A percentile compares a stretch with the other conserved stretches of the same genome.
These are phyloP conservation scores for Cantharis flavilabris DNA, from an alignment of 2,888 invertebrate genomes.

Conservation along the genomic window DNA sequence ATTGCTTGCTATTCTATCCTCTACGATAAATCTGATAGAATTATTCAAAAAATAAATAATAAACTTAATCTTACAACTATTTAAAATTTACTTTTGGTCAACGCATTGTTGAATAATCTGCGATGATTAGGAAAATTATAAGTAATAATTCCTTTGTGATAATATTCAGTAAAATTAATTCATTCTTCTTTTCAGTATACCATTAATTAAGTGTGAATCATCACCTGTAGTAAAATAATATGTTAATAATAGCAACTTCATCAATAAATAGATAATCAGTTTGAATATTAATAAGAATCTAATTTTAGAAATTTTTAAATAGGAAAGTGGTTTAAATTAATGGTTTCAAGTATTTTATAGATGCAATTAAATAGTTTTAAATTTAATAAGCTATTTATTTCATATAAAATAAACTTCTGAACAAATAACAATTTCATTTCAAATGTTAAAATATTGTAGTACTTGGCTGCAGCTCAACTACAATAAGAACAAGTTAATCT, in stretches of 20 bases:
- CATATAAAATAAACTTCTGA: neutral
- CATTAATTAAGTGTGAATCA: neutral
- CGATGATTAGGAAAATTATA: neutral
- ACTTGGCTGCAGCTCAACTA: conserved; percentile 7
- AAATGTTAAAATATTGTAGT: conserved; percentile 15
- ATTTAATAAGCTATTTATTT: neutral
- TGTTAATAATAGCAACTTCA: neutral
- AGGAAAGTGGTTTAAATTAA: neutral
- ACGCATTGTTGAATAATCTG: conserved; percentile 28
- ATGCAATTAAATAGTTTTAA: neutral
- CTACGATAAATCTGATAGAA: neutral
- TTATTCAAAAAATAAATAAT: neutral
- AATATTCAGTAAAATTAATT: neutral
- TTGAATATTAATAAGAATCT: neutral
- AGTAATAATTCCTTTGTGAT: neutral
- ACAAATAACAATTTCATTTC: conserved; percentile 4
- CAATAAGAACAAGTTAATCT: conserved; percentile 29
- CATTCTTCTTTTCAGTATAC: no score
- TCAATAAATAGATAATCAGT: neutral
- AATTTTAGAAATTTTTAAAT: neutral
- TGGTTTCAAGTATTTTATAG: neutral
- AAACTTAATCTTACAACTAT: conserved; percentile 13
- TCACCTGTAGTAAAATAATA: neutral
- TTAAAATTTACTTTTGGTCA: conserved; percentile 27
- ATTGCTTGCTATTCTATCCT: neutral